Evolutionary conservation across 2,113 vertebrate species (phyloP).

Genomic region (Anolis sagrei): DNA sequence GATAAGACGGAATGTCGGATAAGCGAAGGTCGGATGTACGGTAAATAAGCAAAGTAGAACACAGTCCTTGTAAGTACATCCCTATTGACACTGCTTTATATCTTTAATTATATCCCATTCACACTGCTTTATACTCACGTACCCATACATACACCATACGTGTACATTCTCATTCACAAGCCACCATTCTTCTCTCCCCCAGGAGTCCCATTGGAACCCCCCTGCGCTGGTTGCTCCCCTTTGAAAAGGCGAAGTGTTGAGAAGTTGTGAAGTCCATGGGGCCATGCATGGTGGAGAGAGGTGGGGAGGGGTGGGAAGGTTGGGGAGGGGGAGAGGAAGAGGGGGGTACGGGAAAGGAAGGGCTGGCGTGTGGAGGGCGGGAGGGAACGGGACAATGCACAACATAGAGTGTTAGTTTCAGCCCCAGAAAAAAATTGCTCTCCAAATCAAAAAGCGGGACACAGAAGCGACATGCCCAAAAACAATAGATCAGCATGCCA

Average conservation of each 20-base stretch:
- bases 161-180: no score
- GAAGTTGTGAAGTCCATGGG: conserved; percentile 28
- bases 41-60: no score
- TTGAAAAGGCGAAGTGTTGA: conserved; percentile 41
- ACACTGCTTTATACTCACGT: background rate
- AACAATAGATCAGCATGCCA: conserved; percentile 59
- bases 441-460: conserved; percentile 25
- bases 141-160: background rate
- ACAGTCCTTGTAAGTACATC: no score
- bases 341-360: conserved; percentile 35
- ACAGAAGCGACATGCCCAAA: conserved; percentile 30
- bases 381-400: conserved; percentile 44
- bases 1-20: no score
- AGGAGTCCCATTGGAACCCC: no score
- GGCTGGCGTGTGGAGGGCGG: background rate
- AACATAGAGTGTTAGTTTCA: conserved; percentile 73
- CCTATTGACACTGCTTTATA: no score
- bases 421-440: conserved; percentile 46
- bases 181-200: background rate
- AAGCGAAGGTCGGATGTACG: no score
- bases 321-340: background rate
- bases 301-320: background rate
- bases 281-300: conserved; percentile 56
- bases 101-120: no score
- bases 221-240: conserved; percentile 38